Evolutionary conservation across 2,888 invertebrate genomes (phyloP).

Genomic region (Notodonta ziczac): DNA sequence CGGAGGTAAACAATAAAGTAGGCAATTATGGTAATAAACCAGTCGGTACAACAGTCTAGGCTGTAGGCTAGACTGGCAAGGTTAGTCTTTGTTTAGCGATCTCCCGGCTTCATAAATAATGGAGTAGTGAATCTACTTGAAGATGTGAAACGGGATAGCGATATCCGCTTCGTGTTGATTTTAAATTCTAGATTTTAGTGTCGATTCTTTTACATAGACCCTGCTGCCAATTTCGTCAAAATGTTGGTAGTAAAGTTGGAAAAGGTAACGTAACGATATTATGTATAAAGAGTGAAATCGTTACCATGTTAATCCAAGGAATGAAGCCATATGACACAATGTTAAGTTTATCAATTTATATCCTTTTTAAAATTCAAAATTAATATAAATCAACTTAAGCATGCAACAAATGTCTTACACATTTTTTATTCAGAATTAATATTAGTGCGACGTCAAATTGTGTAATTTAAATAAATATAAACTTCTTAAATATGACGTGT

Average conservation of each 20-base stretch:
- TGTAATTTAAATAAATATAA: conserved; percentile 1
- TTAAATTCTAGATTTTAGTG: too few species aligned
- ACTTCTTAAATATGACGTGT: background rate
- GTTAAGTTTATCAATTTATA: too few species aligned
- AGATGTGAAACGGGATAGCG: background rate
- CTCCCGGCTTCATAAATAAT: conserved; percentile 7
- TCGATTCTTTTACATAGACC: too few species aligned
- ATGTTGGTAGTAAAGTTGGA: too few species aligned
- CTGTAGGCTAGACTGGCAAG: conserved; percentile 38
- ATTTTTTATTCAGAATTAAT: background rate
- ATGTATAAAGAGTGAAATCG: too few species aligned
- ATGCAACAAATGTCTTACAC: background rate
- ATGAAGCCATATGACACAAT: too few species aligned
- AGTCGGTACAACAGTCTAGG: conserved; percentile 26
- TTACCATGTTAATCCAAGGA: too few species aligned
- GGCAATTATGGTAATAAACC: conserved; percentile 32
- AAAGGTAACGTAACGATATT: too few species aligned
- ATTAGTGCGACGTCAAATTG: background rate
- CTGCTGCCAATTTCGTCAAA: too few species aligned
- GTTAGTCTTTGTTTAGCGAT: conserved; percentile 16
- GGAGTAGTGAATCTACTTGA: conserved; percentile 9
- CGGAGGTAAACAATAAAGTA: conserved; percentile 34
- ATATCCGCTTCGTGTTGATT: background rate
- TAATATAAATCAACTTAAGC: too few species aligned
- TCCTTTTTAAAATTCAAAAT: too few species aligned